phyloP scores from a whole-genome alignment of 2,888 invertebrate genomes.

The Mechanitis mazaeus region DNA sequence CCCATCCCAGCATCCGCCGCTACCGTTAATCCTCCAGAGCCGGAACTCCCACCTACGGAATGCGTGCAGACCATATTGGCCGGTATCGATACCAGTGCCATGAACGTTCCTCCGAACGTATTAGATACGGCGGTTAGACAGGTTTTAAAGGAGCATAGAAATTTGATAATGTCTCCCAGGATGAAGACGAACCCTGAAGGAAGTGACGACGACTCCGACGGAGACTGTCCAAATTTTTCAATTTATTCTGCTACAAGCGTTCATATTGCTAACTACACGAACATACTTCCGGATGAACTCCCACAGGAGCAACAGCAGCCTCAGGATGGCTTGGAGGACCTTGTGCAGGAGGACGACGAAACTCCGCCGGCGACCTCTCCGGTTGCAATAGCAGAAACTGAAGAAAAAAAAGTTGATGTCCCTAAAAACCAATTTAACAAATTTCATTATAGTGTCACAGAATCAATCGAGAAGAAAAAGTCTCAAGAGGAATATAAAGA shows the following conservation, averaged over 20 bases:
- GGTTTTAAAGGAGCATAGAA: slow-evolving; percentile 58
- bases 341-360: slow-evolving; percentile 49
- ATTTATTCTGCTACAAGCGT: slow-evolving; percentile 90
- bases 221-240: slow-evolving; percentile 90
- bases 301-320: slow-evolving; percentile 27
- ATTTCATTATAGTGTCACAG: slow-evolving; percentile 18
- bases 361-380: slow-evolving; percentile 27
- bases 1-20: not conserved
- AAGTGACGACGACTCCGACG: slow-evolving; percentile 74
- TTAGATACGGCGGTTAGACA: slow-evolving; percentile 58
- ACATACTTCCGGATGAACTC: slow-evolving; percentile 30
- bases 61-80: slow-evolving; percentile 42
- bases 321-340: slow-evolving; percentile 39
- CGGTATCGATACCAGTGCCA: slow-evolving; percentile 38
- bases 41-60: slow-evolving; percentile 26
- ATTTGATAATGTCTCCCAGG: slow-evolving; percentile 39
- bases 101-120: slow-evolving; percentile 44
- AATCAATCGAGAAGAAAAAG: slow-evolving; percentile 34
- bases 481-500: slow-evolving; percentile 55
- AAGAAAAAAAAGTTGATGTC: slow-evolving; percentile 11
- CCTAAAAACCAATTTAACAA: slow-evolving; percentile 11
- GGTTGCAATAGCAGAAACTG: slow-evolving; percentile 5
- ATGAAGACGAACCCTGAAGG: slow-evolving; percentile 38
- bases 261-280: slow-evolving; percentile 78
- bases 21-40: slow-evolving; percentile 8